Conservation (phyloP, 1,140 invertebrate genomes). For the Lepidurus couesii region DNA sequence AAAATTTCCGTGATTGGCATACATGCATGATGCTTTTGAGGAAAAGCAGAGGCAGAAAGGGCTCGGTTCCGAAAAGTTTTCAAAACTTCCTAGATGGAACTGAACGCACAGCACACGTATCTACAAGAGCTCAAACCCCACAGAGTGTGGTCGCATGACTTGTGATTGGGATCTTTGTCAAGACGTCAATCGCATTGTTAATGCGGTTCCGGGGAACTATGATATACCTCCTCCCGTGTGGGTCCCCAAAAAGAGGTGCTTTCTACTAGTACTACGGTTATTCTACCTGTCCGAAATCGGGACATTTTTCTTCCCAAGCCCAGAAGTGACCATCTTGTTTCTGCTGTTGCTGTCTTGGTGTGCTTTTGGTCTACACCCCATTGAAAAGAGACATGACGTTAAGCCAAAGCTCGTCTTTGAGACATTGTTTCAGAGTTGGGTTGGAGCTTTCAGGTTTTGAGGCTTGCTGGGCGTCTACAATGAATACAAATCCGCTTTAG, state of each 20-base stretch:
- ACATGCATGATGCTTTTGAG: not conserved
- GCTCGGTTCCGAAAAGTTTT: not conserved
- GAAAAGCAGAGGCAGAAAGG: not conserved
- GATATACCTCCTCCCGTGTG: not conserved
- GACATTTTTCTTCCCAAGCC: too few species aligned
- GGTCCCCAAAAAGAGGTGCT: too few species aligned
- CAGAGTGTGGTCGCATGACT: constrained; percentile 13
- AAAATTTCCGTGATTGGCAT: not conserved
- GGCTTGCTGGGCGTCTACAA: not conserved
- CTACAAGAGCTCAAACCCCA: not conserved
- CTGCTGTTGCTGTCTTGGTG: not conserved
- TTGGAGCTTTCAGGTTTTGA: not conserved
- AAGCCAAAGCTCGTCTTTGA: not conserved
- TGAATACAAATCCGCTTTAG: constrained; percentile 15
- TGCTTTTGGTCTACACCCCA: not conserved
- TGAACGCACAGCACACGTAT: too few species aligned
- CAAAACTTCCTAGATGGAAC: not conserved
- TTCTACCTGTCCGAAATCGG: too few species aligned
- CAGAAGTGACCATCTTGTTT: not conserved
- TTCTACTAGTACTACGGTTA: too few species aligned
- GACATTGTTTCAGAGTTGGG: constrained; percentile 15
- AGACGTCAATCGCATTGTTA: not conserved
- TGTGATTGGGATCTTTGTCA: not conserved
- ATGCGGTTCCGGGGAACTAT: constrained; percentile 21
- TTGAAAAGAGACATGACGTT: not conserved